Evolutionary conservation across 1,140 invertebrate species (phyloP), one percentile per base, ranked within the genome.

Genomic region (Cotesia chilonis): DNA sequence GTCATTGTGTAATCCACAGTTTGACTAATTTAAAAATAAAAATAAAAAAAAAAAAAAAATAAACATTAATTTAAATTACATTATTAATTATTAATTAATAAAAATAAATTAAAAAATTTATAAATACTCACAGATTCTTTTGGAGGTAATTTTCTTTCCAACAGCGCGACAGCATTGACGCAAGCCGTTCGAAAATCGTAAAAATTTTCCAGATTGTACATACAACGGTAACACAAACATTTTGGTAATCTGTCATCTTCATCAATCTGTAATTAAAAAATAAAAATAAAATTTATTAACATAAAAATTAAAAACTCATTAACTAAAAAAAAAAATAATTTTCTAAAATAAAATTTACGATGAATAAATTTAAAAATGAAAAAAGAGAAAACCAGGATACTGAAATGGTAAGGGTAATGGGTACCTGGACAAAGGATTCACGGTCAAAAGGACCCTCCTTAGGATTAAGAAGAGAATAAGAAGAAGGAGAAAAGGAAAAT

Each of bases 161-260:
- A 76, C 38, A 85, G 74, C 7, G 82, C 81, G 54, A 86, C 79
- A 54, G 88, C 87, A 76, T 88, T 87, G 36, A 89, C 83, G 73
- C 88, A 88, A 36, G 84, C 84, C 61, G 84, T 86, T 76, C 88
- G 82, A 73, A 89, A 89, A 76, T 88, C 87, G 74, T 87, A 88
- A 81, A 88, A 89, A 77, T 87, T 88, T 79, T 89, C 88, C 77
- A 89, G 81, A 80, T 88, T 87, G 80, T 85, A 88, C 80, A 89
- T 88, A 74, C 88, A 89, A 72, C 87, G 81, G 76, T 86, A 88
- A 80, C 88, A 89, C 37, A 89, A 76, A 70, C 82, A 87, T 77
- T 88, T 88, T 61, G 88, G 88, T 59, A 88, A 74, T 7, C 81
- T 72, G 77, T 89, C 88, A 74, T 85, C 80, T 72, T 88, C 85